Percentiles rank a stretch among this genome's conserved stretches.
Conservation (phyloP, 2,797 vertebrate species). For the Hozukius guyotensis region DNA sequence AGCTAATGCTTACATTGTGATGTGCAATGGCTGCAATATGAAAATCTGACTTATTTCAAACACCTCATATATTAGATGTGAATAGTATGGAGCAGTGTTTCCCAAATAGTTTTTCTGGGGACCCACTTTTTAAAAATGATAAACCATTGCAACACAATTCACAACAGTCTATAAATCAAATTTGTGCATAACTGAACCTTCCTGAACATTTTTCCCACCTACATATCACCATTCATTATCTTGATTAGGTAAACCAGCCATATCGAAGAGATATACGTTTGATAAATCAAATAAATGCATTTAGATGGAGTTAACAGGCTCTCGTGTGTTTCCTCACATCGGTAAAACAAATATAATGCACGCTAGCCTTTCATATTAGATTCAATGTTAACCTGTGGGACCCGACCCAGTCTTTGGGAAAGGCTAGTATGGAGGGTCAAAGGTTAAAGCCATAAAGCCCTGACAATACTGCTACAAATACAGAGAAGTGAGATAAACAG, state of each 20-base stretch:
- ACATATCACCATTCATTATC: neutral
- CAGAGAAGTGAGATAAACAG: neutral
- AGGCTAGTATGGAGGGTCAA: neutral
- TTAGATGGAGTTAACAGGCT: neutral
- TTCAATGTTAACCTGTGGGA: neutral
- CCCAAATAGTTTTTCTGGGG: too few species aligned
- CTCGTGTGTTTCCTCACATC: neutral
- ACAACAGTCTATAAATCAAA: accelerated
- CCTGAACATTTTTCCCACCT: too few species aligned
- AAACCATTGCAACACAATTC: too few species aligned
- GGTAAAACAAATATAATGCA: accelerated
- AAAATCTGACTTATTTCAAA: neutral
- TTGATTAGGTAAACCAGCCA: neutral
- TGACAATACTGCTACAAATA: neutral
- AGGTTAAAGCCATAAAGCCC: neutral
- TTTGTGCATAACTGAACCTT: too few species aligned
- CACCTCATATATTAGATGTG: neutral
- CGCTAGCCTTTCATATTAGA: too few species aligned
- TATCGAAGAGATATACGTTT: neutral
- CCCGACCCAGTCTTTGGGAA: neutral
- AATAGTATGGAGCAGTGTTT: neutral
- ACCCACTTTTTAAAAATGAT: too few species aligned
- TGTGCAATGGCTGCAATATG: neutral
- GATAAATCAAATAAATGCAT: neutral
- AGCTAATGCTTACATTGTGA: neutral